phyloP scores from a whole-genome alignment of 2,888 invertebrate genomes.

The Artemia sinica region DNA sequence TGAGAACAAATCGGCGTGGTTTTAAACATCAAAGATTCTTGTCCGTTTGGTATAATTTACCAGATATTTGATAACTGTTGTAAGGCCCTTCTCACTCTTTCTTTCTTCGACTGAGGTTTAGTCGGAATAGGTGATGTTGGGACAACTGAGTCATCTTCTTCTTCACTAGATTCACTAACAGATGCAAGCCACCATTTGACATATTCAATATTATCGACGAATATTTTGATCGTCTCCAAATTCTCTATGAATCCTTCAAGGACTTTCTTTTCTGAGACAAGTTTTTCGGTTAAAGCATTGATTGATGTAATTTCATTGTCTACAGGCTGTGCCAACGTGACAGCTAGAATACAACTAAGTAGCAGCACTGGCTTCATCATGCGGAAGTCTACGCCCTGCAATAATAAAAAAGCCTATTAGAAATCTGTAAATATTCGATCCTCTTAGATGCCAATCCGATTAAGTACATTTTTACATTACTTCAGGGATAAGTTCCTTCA shows the following conservation, averaged over 20 bases:
- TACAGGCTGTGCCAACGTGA: no score
- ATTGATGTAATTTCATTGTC: no score
- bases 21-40: no score
- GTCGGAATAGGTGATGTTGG: neutral
- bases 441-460: no score
- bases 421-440: no score
- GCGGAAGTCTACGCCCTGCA: no score
- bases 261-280: constrained; percentile 1
- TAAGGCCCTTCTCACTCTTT: neutral
- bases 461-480: no score
- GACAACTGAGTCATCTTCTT: neutral
- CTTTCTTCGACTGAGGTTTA: neutral
- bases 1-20: no score
- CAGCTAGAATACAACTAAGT: no score
- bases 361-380: no score
- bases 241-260: neutral
- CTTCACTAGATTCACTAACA: neutral
- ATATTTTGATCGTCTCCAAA: constrained; percentile 6
- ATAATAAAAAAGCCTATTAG: no score
- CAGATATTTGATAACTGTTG: neutral
- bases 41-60: neutral
- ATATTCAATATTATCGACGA: constrained; percentile 10
- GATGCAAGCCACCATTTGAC: constrained; percentile 6
- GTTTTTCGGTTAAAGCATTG: neutral
- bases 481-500: no score